Base-by-base conservation (phyloP, 92 coral and sea anemone species). In the Scolanthus callimorphus region DNA sequence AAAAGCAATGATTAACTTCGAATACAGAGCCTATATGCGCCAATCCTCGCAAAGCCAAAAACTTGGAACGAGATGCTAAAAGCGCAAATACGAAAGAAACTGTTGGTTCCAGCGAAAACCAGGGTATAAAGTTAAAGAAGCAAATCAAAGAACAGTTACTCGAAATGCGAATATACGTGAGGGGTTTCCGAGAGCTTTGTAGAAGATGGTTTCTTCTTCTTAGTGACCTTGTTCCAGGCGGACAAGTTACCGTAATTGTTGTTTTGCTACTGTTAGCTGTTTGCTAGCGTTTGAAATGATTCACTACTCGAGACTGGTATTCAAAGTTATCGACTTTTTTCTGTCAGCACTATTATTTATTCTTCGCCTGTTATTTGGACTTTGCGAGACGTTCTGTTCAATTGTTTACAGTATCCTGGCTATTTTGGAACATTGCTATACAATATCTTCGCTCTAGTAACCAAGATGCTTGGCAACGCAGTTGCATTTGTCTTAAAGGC, bases 161-260 rank as follows among this genome's bases (percentile, higher is more conserved):
- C n/a, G 83, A 51, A 24, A 47, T 54, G 10, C 61, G 49, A 20
- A 55, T 82, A 0, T 82, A 82, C 51, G 59, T 55, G 1, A 65
- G 79, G 17, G 89, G 89, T 17, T 82, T 82, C 19, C 62, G 71
- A 11, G 89, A 82, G 55, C 28, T 82, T n/a, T 75, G 78, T 27
- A 77, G 88, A 49, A 48, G 88, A 34, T 52, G 74, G n/a, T 81
- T 81, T 51, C 83, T 82, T 30, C 74, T 82, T 3, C 49, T 75
- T 10, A 68, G 89, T 34, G 89, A 82, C 57, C 67, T 57, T 17
- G 60, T 74, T 38, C 89, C 89, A 4, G 83, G 89, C 15, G 89
- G 89, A 25, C 44, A 50, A 34, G 21, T 59, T 30, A 82, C 83
- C 6, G 83, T 82, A 4, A 22, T 53, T 23, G 49, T 44, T 20